Evolutionary conservation across 2,888 invertebrate genomes (phyloP), one percentile per base, ranked within the genome.

Genomic region (Eilema sororculum): DNA sequence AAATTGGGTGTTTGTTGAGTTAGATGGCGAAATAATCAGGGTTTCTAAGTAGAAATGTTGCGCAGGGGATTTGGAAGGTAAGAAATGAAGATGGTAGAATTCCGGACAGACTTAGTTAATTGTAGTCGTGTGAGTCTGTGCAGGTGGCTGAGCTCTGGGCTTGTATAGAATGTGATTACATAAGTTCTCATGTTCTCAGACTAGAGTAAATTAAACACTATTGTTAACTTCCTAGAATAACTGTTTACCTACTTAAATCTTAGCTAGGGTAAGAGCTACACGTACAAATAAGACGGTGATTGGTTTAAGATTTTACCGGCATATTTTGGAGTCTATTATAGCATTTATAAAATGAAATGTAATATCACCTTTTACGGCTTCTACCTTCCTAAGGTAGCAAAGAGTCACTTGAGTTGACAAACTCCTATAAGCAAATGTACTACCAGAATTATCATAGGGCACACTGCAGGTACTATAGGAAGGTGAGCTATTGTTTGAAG

Each of bases 1-100:
- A 68, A 71, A 80, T 69, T 68, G 52, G 71, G 25, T 68, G 73
- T 72, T 73, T 68, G 67, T 68, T 70, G 60, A 65, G 22, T 65
- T 66, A 52, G 25, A 69, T 57, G 16, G 24, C 33, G 16, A 58
- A 62, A 72, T 46, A 46, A 58, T 64, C 60, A 64, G 60, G 58
- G 46, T 64, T 33, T 33, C 10, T 66, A 9, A 16, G 25, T 24
- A 63, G 9, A 28, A 33, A 69, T 56, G 28, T 64, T 59, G 30
- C 12, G 41, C 58, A 52, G 52, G 69, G 60, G 63, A 69, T 56
- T 65, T 69, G 12, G n/a, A 24, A 52, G 65, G 59, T 69, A 59
- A 52, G 64, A 65, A 69, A 69, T 69, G 65, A 60, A 69, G 60
- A 65, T 65, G 65, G n/a, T 65, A 58, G 52, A 60, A 65, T 69